Evolutionary conservation across 1,140 invertebrate genomes (phyloP).

Genomic region (Pseudomyrmex flavicornis): DNA sequence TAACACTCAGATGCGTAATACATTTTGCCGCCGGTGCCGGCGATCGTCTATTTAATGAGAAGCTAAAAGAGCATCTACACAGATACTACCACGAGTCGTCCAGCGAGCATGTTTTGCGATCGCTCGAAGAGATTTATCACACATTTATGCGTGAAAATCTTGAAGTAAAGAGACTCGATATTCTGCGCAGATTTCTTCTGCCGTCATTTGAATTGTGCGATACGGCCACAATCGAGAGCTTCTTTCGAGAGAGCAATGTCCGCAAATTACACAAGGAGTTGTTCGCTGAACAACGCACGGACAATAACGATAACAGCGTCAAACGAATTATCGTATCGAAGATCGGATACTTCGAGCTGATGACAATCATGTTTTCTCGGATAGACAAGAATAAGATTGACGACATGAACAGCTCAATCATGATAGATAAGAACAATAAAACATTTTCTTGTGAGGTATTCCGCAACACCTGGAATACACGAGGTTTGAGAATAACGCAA

Average conservation of each 20-base stretch:
- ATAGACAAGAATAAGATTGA: slow-evolving; percentile 61
- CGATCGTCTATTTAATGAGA: slow-evolving; percentile 74
- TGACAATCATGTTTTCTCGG: slow-evolving; percentile 78
- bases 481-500: slow-evolving; percentile 55
- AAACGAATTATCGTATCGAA: slow-evolving; percentile 77
- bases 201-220: slow-evolving; percentile 73
- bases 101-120: slow-evolving; percentile 65
- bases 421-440: slow-evolving; percentile 50
- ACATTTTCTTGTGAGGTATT: slow-evolving; percentile 54
- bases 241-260: slow-evolving; percentile 76
- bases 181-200: slow-evolving; percentile 77
- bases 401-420: slow-evolving; percentile 31
- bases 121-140: slow-evolving; percentile 71
- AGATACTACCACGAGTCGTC: slow-evolving; percentile 73
- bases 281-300: slow-evolving; percentile 39
- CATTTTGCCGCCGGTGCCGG: slow-evolving; percentile 74
- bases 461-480: slow-evolving; percentile 47
- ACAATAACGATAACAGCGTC: background rate
- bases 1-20: slow-evolving; percentile 74
- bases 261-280: slow-evolving; percentile 64
- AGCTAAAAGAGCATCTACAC: slow-evolving; percentile 68
- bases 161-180: slow-evolving; percentile 69
- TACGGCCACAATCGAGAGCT: slow-evolving; percentile 64
- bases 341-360: slow-evolving; percentile 79
- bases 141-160: slow-evolving; percentile 70